Evolutionary conservation across 1,140 invertebrate species (phyloP), one percentile per base, ranked within the genome.

Genomic region (Calephelis nemesis): DNA sequence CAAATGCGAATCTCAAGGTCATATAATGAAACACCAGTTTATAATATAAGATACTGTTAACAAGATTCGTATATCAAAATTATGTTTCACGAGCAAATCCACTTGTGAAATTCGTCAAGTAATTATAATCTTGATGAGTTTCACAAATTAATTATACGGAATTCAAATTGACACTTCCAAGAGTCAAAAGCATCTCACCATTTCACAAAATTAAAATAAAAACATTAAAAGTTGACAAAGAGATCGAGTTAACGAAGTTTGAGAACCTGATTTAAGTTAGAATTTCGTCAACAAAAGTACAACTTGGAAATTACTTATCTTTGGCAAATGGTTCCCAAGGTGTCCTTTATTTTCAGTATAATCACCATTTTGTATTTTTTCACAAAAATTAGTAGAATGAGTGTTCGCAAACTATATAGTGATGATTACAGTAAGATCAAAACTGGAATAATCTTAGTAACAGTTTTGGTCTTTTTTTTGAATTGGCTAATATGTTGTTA

Each of bases 201-300:
- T 58, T 58, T 58, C 52, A 11, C 19, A 58, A 58, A 39, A 58
- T 58, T 58, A 58, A 58, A 58, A 58, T 58, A 58, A 58, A 58
- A 58, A 58, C 50, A 30, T 54, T 54, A 54, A 54, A 54, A 54
- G 50, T 54, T 54, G 50, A 54, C 10, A 54, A 54, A 19, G 52
- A 58, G 52, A 58, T 58, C 52, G 52, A 58, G 52, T 58, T 58
- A 58, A 58, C 52, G 19, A 58, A 58, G 52, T 58, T 58, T 45
- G 15, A 58, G 52, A 39, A 58, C 52, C 30, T 11, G 30, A 58
- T 58, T 58, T 58, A 58, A 58, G 52, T 58, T 58, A 15, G 30
- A 30, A 58, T 58, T 58, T 58, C 52, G 52, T 58, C 52, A 58
- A 58, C 52, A 58, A 58, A 58, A 58, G 52, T 58, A 30, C 49